Base-by-base conservation (phyloP, 2,888 invertebrate species). In the Cheilosia impressa region DNA sequence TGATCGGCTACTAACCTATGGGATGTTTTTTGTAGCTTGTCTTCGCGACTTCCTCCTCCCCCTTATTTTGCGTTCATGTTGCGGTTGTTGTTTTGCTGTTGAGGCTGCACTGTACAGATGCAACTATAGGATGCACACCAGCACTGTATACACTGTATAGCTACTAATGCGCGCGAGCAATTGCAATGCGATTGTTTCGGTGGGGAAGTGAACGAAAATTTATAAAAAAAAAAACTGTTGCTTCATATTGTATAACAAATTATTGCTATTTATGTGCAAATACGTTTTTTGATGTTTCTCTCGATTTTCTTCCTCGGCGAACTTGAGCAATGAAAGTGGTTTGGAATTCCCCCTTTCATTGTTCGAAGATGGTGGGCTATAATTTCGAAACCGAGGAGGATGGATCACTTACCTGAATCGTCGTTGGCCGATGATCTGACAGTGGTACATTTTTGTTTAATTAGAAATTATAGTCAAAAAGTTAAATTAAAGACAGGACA, bases 1-100 rank as follows among this genome's bases (percentile, higher is more conserved):
- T 85, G 81, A 85, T 85, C 76, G 85, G 85, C 77, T 85, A 85
- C 85, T 85, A 85, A 80, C 85, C 85, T 85, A 85, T 80, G 85
- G 81, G 76, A 85, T 85, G 75, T 85, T 85, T 82, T 72, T 80
- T 85, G 75, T 81, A 45, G 76, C 76, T 73, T 77, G 71, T 72
- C 76, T 80, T 85, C 62, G 17, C 34, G 62, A 55, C 68, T 81
- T 71, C 81, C 62, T 81, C 81, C 72, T 85, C 71, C 76, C 31
- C 52, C 22, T 31, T 57, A 15, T 72, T 62, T 17, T 71, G 57
- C 47, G 24, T 50, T 68, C 63, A 65, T 10, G 58, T 77, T 81
- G 81, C 75, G 81, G 81, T 81, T 84, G 80, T 66, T 77, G 71
- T 82, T 50, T 50, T 31, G 50, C 31, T 45, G 57, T 34, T 47